Percentiles rank a stretch among this genome's conserved stretches.
These are phyloP conservation scores for Melanocharis versteri DNA, from an alignment of 2,113 vertebrate species.

Conservation along the genomic window DNA sequence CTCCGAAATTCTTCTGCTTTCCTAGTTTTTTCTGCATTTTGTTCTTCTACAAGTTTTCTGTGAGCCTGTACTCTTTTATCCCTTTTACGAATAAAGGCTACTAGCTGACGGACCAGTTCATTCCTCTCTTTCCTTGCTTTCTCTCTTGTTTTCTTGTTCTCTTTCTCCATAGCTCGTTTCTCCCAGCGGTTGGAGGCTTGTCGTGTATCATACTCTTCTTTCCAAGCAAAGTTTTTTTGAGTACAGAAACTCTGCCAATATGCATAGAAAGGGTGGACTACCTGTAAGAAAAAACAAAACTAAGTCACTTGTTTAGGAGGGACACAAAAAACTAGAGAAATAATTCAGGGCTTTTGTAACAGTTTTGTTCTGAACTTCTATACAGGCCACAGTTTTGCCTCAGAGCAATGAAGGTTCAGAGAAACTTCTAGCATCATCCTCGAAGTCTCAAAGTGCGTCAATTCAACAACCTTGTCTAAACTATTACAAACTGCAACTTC, in stretches of 20 bases:
- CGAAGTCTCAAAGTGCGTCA: background rate
- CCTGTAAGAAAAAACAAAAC: constrained; percentile 60
- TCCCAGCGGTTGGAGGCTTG: constrained; percentile 96
- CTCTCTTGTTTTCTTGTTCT: constrained; percentile 92
- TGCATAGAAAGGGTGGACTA: constrained; percentile 92
- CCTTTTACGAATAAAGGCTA: constrained; percentile 90
- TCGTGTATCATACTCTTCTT: constrained; percentile 92
- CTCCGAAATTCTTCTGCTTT: constrained; percentile 86
- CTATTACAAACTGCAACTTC: background rate
- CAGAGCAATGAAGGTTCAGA: background rate
- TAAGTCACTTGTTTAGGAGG: background rate
- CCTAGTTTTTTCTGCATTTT: constrained; percentile 88
- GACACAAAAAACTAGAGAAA: background rate
- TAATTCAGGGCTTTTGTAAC: background rate
- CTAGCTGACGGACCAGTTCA: constrained; percentile 88
- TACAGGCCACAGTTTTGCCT: background rate
- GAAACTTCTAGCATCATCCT: background rate
- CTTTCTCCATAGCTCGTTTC: constrained; percentile 97
- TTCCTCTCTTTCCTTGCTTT: constrained; percentile 89
- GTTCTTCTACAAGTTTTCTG: constrained; percentile 78
- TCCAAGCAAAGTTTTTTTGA: constrained; percentile 91
- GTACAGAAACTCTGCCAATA: constrained; percentile 98
- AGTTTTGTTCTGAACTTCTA: background rate
- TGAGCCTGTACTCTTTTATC: constrained; percentile 93
- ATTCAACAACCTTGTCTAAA: background rate